These are phyloP conservation scores for Sarcophaga carnaria DNA, from an alignment of 2,888 invertebrate species.

Conservation along the genomic window DNA sequence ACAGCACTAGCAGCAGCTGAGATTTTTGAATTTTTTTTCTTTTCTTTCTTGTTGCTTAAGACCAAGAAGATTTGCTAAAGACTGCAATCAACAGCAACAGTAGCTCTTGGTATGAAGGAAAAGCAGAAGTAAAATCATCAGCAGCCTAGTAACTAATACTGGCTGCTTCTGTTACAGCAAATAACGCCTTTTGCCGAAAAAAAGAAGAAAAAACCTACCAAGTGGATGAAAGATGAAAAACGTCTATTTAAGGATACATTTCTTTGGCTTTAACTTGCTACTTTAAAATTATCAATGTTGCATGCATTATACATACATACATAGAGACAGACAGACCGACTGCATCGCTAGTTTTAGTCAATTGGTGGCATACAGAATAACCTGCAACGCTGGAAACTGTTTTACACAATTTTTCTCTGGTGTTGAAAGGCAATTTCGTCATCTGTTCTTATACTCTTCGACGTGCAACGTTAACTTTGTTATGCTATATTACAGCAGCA, in stretches of 20 bases:
- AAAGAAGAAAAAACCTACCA: constrained; percentile 2
- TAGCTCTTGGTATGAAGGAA: neutral
- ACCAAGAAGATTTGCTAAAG: constrained; percentile 43
- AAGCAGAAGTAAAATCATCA: neutral
- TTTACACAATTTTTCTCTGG: constrained; percentile 31
- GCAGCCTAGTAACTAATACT: neutral
- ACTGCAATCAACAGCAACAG: constrained; percentile 34
- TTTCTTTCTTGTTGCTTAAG: constrained; percentile 28
- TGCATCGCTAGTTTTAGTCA: neutral
- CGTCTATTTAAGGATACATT: constrained; percentile 62
- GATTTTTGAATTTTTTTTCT: neutral
- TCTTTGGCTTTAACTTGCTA: constrained; percentile 50
- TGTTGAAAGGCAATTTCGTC: constrained; percentile 59
- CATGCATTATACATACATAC: neutral
- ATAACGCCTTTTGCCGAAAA: constrained; percentile 58
- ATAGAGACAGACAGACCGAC: neutral
- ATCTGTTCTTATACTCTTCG: constrained; percentile 31
- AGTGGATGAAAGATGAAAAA: constrained; percentile 51
- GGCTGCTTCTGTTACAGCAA: neutral
- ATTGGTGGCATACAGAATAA: neutral
- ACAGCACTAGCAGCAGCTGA: constrained; percentile 3
- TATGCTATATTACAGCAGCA: constrained; percentile 8
- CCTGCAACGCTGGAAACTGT: neutral
- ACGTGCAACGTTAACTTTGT: constrained; percentile 37
- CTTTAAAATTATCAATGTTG: constrained; percentile 38